Percentiles rank a stretch among this genome's conserved stretches.
Conservation (phyloP, 1,140 invertebrate species). For the Aphaenogaster ashmeadi region DNA sequence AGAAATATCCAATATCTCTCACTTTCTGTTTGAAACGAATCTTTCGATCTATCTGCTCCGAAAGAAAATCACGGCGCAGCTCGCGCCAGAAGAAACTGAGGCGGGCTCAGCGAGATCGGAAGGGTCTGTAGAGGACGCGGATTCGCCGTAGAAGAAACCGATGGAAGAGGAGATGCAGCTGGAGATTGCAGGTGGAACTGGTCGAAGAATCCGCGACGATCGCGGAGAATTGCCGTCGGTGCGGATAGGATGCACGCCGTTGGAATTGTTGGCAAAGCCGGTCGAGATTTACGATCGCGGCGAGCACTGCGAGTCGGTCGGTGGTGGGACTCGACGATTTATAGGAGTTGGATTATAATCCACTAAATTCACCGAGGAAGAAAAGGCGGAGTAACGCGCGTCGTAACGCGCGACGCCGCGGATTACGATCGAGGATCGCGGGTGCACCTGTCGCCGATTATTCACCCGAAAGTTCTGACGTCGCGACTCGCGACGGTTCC, state of each 20-base stretch:
- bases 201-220: conserved; percentile 49
- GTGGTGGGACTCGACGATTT: conserved; percentile 9
- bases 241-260: not conserved
- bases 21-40: not conserved
- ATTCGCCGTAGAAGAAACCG: conserved; percentile 8
- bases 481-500: not conserved
- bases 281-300: conserved; percentile 58
- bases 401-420: not conserved
- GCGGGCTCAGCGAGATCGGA: not conserved
- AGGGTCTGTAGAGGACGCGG: not conserved
- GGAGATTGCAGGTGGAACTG: conserved; percentile 46
- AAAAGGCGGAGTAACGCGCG: not conserved
- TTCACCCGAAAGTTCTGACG: not conserved
- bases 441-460: conserved; percentile 7
- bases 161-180: conserved; percentile 16
- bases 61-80: not conserved
- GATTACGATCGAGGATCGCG: not conserved
- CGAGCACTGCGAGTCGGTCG: not conserved
- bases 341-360: conserved; percentile 29
- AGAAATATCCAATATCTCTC: not conserved
- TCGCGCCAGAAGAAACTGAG: not conserved
- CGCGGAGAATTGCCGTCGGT: conserved; percentile 39
- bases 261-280: conserved; percentile 45
- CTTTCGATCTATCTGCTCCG: not conserved
- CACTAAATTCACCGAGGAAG: not conserved